Evolutionary conservation across 1,140 invertebrate genomes (phyloP).

Genomic region (Drosophila nigrodunni): DNA sequence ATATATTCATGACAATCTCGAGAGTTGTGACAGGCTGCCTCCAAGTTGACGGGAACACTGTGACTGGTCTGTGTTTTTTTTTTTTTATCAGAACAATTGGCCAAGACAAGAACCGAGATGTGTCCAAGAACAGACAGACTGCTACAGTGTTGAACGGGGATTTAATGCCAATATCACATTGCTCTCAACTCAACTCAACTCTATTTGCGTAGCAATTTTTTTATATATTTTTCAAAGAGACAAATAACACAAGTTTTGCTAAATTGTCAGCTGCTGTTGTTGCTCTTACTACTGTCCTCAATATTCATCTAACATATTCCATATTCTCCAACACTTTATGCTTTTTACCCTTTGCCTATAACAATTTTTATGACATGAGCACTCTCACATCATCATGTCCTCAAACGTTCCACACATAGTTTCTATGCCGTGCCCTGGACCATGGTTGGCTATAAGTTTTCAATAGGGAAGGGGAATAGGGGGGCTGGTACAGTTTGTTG

Average conservation of each 20-base stretch:
- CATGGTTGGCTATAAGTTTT: slow-evolving; percentile 1
- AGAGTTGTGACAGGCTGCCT: slow-evolving; percentile 67
- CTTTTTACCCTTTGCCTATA: slow-evolving; percentile 42
- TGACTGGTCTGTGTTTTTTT: not conserved
- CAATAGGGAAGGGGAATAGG: not conserved
- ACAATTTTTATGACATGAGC: slow-evolving; percentile 40
- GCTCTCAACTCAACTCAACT: slow-evolving; percentile 59
- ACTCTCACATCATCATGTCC: slow-evolving; percentile 29
- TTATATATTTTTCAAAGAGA: slow-evolving; percentile 66
- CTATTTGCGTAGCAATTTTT: slow-evolving; percentile 57
- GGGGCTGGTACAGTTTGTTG: slow-evolving; percentile 23
- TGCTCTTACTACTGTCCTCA: slow-evolving; percentile 20
- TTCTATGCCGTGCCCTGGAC: slow-evolving; percentile 24
- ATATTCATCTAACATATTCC: slow-evolving; percentile 30
- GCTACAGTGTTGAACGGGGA: slow-evolving; percentile 6
- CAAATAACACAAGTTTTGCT: slow-evolving; percentile 73
- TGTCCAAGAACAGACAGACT: slow-evolving; percentile 3
- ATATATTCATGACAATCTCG: slow-evolving; percentile 77
- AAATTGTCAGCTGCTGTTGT: slow-evolving; percentile 67
- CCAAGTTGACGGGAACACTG: slow-evolving; percentile 52
- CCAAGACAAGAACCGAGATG: slow-evolving; percentile 54
- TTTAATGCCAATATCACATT: slow-evolving; percentile 74
- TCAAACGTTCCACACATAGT: slow-evolving; percentile 54
- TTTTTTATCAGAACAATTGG: slow-evolving; percentile 74
- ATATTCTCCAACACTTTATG: slow-evolving; percentile 34